Percentiles rank a stretch among this genome's conserved stretches.
phyloP scores from a whole-genome alignment of 2,888 invertebrate genomes.

The Salpingus planirostris region DNA sequence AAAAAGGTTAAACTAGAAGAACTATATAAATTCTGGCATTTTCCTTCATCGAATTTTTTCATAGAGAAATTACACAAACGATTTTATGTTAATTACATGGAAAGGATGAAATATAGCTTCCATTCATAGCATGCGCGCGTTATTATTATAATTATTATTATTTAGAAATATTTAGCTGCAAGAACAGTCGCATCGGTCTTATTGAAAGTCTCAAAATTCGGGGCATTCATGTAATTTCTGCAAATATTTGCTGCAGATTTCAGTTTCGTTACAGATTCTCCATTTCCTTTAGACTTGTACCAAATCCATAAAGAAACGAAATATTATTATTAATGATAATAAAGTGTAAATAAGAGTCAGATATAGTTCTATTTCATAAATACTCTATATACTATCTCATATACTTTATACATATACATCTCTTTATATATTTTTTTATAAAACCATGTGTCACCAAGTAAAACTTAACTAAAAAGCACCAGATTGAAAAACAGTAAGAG shows the following conservation, averaged over 20 bases:
- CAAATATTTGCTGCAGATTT: no score
- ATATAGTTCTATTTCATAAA: conserved; percentile 41
- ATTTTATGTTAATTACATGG: no score
- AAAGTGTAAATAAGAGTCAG: conserved; percentile 31
- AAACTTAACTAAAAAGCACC: conserved; percentile 36
- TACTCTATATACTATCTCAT: conserved; percentile 40
- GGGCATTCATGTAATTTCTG: conserved; percentile 29
- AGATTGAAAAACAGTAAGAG: conserved; percentile 33
- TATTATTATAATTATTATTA: no score
- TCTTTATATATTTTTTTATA: conserved; percentile 42
- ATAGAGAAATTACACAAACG: conserved; percentile 28
- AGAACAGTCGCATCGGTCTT: not conserved
- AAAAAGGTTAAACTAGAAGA: conserved; percentile 35
- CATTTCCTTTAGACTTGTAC: no score
- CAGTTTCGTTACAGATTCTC: conserved; percentile 15
- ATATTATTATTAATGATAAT: no score
- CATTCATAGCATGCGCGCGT: no score
- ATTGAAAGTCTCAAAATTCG: conserved; percentile 8
- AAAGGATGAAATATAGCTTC: no score
- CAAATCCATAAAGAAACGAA: conserved; percentile 1
- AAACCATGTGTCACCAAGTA: conserved; percentile 43
- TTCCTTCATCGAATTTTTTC: no score
- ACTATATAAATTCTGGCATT: conserved; percentile 36
- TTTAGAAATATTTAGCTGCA: no score
- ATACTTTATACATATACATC: conserved; percentile 44